Evolutionary conservation across 2,888 invertebrate genomes (phyloP), one percentile per base, ranked within the genome.

Genomic region (Ornithoptera priamus): DNA sequence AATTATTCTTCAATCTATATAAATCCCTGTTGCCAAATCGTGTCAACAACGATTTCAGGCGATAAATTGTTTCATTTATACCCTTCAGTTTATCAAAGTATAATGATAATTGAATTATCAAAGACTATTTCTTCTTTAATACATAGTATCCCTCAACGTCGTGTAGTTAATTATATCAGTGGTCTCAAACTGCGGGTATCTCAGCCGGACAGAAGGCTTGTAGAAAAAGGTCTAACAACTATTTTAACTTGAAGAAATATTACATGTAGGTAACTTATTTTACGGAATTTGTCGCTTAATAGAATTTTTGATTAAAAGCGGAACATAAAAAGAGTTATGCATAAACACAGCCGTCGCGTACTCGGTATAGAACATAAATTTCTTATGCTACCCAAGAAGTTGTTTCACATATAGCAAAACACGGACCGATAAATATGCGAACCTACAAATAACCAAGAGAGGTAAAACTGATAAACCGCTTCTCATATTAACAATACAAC

Each of bases 81-180:
- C 6, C 5, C n/a, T 53, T 53, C 18, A 53, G 5, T 53, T n/a
- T n/a, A n/a, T 1, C 53, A n/a, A 53, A 53, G 2, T 53, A n/a
- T n/a, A 53, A 53, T 5, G 6, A 53, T 60, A 73, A 78, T 76
- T 66, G 59, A 71, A 62, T 74, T 75, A 73, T 75, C 75, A 71
- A 79, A 80, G 79, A 81, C 78, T 74, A 78, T 81, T 81, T 79
- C 72, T 72, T 72, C 74, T 76, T 82, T 83, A 84, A 83, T 76
- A 75, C 76, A 79, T 76, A 75, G n/a, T 53, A 74, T 72, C 69
- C 71, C 76, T 69, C 81, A 86, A 87, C 80, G 77, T 83, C 76
- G 78, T 87, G 85, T 67, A 68, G 71, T 71, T 87, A 87, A 89
- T 85, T 76, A 79, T 74, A 83, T 86, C 80, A 78, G 71, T 65